These are phyloP conservation scores for Drosophila anomalata DNA, from an alignment of 2,888 invertebrate species.

Conservation along the genomic window DNA sequence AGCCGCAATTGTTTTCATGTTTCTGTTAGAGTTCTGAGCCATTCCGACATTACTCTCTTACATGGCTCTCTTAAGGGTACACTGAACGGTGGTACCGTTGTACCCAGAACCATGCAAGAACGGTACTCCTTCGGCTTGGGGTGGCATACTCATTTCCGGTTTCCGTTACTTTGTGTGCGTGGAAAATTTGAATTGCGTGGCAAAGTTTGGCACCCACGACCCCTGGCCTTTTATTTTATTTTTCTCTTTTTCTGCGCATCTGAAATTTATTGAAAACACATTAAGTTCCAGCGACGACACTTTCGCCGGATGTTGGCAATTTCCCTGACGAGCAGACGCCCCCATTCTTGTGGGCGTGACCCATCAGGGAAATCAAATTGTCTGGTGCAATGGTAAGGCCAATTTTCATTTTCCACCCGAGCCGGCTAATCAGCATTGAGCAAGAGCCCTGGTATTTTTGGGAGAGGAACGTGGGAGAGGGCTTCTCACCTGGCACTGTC, in stretches of 20 bases:
- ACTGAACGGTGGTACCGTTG: conserved; percentile 5
- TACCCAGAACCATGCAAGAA: neutral
- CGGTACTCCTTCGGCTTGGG: conserved; percentile 37
- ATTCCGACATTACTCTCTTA: conserved; percentile 59
- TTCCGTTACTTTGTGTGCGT: conserved; percentile 81
- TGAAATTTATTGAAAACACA: conserved; percentile 77
- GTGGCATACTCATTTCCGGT: conserved; percentile 81
- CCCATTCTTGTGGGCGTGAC: conserved; percentile 58
- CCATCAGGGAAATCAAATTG: conserved; percentile 69
- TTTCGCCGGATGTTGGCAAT: conserved; percentile 71
- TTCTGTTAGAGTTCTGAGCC: conserved; percentile 41
- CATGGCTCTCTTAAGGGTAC: conserved; percentile 11
- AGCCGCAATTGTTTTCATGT: conserved; percentile 51
- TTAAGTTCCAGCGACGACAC: conserved; percentile 56
- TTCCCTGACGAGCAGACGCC: conserved; percentile 53
- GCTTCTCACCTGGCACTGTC: conserved; percentile 7
- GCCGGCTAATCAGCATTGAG: conserved; percentile 51
- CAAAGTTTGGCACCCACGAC: conserved; percentile 51
- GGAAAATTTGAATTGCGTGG: conserved; percentile 75
- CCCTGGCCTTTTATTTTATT: conserved; percentile 8
- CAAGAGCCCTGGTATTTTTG: neutral
- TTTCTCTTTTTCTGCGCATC: conserved; percentile 47
- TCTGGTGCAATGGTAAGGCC: conserved; percentile 59
- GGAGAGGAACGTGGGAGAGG: neutral
- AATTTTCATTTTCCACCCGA: conserved; percentile 74